These are phyloP conservation scores for Leptonema lineaticorne DNA, from an alignment of 1,140 invertebrate species.

Conservation along the genomic window DNA sequence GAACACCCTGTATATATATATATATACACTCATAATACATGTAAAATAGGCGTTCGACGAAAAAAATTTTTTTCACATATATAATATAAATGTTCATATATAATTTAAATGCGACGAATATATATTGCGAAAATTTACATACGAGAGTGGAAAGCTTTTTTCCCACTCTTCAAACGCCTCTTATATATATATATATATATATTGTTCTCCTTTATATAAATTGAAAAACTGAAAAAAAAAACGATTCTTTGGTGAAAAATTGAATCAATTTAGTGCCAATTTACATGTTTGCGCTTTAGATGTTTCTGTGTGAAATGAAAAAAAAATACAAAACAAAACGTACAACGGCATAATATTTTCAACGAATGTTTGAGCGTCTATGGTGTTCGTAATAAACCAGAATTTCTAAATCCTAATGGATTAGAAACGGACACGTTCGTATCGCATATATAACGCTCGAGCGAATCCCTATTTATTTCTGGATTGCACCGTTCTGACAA, in stretches of 20 bases:
- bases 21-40: no score
- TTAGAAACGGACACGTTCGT: conserved; percentile 17
- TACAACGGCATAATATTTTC: background rate
- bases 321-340: background rate
- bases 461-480: conserved; percentile 25
- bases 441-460: background rate
- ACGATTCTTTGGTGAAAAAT: conserved; percentile 6
- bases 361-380: background rate
- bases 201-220: background rate
- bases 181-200: background rate
- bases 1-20: no score
- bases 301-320: background rate
- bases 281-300: background rate
- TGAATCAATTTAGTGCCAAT: conserved; percentile 6
- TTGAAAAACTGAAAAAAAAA: background rate
- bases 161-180: no score
- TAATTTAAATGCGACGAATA: no score
- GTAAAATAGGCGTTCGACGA: no score
- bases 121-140: no score
- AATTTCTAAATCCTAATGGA: conserved; percentile 7
- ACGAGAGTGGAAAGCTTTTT: background rate
- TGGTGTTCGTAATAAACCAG: background rate
- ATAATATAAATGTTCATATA: no score
- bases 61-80: no score
- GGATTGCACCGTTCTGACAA: conserved; percentile 23